These are phyloP conservation scores for Percina caprodes DNA, from an alignment of 2,113 vertebrate genomes.

Conservation along the genomic window DNA sequence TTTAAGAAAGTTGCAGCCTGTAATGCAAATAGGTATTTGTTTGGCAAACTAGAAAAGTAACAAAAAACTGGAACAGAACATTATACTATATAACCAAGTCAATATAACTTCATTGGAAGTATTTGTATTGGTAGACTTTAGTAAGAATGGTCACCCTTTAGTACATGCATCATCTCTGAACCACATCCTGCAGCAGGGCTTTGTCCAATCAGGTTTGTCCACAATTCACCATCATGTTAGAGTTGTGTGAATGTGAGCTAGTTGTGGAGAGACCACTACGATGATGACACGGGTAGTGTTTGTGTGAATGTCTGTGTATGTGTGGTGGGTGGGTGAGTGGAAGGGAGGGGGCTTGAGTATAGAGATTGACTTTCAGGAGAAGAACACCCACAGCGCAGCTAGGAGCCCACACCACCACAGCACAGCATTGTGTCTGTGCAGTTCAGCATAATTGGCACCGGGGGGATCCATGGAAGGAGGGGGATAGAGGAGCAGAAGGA, in stretches of 20 bases:
- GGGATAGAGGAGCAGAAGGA: conserved; percentile 83
- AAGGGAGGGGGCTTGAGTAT: conserved; percentile 55
- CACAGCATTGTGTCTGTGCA: conserved; percentile 94
- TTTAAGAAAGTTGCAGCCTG: conserved; percentile 30
- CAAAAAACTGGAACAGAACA: too few relatives aligned
- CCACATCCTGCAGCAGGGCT: neutral
- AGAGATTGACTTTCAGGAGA: conserved; percentile 79
- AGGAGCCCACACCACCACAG: conserved; percentile 90
- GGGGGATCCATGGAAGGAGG: conserved; percentile 85
- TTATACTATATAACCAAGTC: too few relatives aligned
- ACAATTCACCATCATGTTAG: conserved; percentile 25
- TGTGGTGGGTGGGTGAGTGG: neutral
- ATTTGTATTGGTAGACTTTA: neutral
- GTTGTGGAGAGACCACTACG: conserved; percentile 36
- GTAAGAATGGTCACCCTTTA: neutral
- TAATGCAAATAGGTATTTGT: neutral
- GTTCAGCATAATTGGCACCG: conserved; percentile 94
- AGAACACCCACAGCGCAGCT: conserved; percentile 97
- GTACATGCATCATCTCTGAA: neutral
- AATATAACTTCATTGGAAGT: neutral
- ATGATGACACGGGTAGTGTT: conserved; percentile 45
- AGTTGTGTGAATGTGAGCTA: conserved; percentile 38
- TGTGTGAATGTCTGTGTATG: conserved; percentile 49
- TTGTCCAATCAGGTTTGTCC: conserved; percentile 13
- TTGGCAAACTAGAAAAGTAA: too few relatives aligned